phyloP scores from a whole-genome alignment of 2,113 vertebrate genomes.

The Alaudala cheleensis region DNA sequence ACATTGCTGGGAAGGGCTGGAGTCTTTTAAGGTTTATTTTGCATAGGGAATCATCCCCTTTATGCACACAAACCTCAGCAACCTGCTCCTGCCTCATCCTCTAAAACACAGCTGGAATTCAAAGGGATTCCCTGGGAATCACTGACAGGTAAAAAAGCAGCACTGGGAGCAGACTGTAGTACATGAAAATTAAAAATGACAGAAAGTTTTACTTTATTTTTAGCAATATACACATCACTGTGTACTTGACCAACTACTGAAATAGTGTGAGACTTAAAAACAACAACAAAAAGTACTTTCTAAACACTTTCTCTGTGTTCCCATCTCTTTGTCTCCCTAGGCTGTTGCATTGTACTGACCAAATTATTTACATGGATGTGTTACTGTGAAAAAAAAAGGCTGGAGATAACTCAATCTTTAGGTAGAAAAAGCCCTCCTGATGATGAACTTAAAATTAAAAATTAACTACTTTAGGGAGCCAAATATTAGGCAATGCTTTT shows the following conservation, averaged over 20 bases:
- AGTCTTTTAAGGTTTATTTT: not conserved
- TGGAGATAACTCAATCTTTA: not conserved
- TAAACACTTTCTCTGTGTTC: not conserved
- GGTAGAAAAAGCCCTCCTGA: not conserved
- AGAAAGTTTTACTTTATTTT: not conserved
- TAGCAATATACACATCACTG: too few relatives aligned
- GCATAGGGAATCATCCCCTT: not conserved
- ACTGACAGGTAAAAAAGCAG: not conserved
- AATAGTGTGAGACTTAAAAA: not conserved
- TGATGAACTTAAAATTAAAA: not conserved
- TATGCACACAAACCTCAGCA: rapidly evolving
- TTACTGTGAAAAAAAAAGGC: not conserved
- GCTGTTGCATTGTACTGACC: not conserved
- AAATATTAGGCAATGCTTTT: not conserved
- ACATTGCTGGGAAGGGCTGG: not conserved
- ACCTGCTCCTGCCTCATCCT: not conserved
- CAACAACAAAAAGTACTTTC: not conserved
- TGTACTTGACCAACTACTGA: not conserved
- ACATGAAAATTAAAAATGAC: not conserved
- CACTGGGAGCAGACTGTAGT: rapidly evolving
- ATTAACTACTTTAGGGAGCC: not conserved
- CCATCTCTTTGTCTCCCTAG: not conserved
- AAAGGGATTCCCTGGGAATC: not conserved
- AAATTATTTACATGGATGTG: not conserved
- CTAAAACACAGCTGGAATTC: rapidly evolving